Evolutionary conservation across 2,888 invertebrate genomes (phyloP), one percentile per base, ranked within the genome.

Genomic region (Brassicogethes aeneus): DNA sequence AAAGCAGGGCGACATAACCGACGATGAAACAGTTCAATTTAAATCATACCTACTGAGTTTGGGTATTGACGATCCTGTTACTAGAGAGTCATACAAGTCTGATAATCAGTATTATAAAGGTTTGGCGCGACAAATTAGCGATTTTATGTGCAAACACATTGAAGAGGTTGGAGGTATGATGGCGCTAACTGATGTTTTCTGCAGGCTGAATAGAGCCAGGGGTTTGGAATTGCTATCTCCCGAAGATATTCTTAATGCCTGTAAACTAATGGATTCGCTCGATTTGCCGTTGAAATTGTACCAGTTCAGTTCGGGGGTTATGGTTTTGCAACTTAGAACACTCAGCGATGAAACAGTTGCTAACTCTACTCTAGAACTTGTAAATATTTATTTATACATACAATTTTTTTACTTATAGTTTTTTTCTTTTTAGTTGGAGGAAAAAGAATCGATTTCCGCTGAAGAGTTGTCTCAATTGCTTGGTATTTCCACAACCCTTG

Each of bases 21-120:
- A 96, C 67, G 96, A 99, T 70, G 97, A 97, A 72, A 97, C 97
- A 5, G 80, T 95, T 3, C 79, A 85, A 55, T 97, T 99, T 65
- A 96, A 97, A 64, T 86, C 95, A 0, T 95, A 97, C 65, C 72
- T 99, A 36, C 78, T 99, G 71, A 96, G 95, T 64, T 75, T 99
- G 57, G 99, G 99, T 53, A 94, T 99, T 51, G 92, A 93, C 60
- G 96, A 99, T 72, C 97, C 97, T 1, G 97, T 97, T 0, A 97
- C 96, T 0, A 79, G 94, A 60, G 91, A 91, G 58, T 79, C 87
- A 8, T 92, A 84, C 61, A 85, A 87, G 60, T 85, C 83, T 40
- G 89, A 90, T 49, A 81, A 82, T 10, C 83, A 85, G 47, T 97
- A 93, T 66, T 90, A 86, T 63, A 73, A 76, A 55, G 84, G 86